Conservation (phyloP, 2,797 vertebrate species). For the Typhlichthys eigenmanni region DNA sequence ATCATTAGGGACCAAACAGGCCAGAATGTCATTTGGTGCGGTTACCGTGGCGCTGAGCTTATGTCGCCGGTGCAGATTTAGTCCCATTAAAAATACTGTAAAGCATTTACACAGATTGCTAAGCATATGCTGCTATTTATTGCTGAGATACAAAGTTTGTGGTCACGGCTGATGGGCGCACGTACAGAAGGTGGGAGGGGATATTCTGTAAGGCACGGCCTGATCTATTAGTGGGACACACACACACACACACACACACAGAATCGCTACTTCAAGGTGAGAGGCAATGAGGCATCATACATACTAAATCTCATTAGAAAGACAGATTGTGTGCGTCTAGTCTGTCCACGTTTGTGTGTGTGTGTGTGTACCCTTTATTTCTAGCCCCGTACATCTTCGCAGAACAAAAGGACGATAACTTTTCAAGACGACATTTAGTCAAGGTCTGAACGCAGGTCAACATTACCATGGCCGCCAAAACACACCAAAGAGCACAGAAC, state of each 20-base stretch:
- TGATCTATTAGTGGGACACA: slow-evolving; percentile 37
- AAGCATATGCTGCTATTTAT: slow-evolving; percentile 60
- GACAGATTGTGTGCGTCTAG: slow-evolving; percentile 4
- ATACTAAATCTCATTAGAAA: slow-evolving; percentile 24
- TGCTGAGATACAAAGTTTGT: slow-evolving; percentile 56
- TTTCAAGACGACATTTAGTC: slow-evolving; percentile 31
- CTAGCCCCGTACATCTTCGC: slow-evolving; percentile 33
- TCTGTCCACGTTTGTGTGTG: not conserved
- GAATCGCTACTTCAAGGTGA: slow-evolving; percentile 14
- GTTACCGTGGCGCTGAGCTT: slow-evolving; percentile 16
- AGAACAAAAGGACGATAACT: slow-evolving; percentile 18
- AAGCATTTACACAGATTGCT: slow-evolving; percentile 57
- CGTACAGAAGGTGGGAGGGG: slow-evolving; percentile 20
- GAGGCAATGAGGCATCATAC: slow-evolving; percentile 31
- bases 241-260: slow-evolving; percentile 22
- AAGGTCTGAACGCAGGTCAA: slow-evolving; percentile 59
- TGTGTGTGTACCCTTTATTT: slow-evolving; percentile 51
- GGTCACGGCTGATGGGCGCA: slow-evolving; percentile 18
- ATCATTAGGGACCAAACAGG: slow-evolving; percentile 1
- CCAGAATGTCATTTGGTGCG: slow-evolving; percentile 25
- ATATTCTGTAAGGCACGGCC: slow-evolving; percentile 54
- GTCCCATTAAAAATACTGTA: slow-evolving; percentile 24
- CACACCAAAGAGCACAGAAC: slow-evolving; percentile 28
- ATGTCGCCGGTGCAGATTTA: slow-evolving; percentile 14
- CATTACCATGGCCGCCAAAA: slow-evolving; percentile 10